Percentiles rank a stretch among this genome's conserved stretches.
phyloP scores from a whole-genome alignment of 2,113 vertebrate species.

The Cardinalis cardinalis region DNA sequence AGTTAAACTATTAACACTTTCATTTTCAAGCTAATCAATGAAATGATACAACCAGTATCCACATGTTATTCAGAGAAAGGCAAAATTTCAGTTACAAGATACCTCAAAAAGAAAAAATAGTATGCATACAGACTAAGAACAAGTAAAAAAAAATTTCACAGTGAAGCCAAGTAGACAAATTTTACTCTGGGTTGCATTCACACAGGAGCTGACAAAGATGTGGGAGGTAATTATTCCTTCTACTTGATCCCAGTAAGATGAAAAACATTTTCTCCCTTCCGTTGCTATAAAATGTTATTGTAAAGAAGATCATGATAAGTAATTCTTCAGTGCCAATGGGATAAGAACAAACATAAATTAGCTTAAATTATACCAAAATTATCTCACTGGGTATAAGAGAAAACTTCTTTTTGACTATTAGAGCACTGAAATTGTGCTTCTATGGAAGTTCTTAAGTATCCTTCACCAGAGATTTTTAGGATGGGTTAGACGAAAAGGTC shows the following conservation, averaged over 20 bases:
- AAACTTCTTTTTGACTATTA: not conserved
- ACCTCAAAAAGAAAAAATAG: not conserved
- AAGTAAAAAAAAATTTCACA: not conserved
- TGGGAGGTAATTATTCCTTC: constrained; percentile 19
- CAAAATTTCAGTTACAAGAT: not conserved
- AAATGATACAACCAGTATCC: not conserved
- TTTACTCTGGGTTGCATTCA: not conserved
- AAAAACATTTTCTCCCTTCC: not conserved
- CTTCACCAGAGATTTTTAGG: not conserved
- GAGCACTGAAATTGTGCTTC: not conserved
- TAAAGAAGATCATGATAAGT: not conserved
- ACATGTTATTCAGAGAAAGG: not conserved
- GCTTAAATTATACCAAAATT: not conserved
- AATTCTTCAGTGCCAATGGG: not conserved
- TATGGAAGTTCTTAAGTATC: not conserved
- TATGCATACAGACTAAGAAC: not conserved
- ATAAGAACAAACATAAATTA: not conserved
- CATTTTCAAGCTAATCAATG: not conserved
- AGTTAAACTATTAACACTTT: not conserved
- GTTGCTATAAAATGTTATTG: not conserved
- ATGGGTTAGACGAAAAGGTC: not conserved
- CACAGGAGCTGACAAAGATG: not conserved
- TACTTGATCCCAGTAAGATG: not conserved
- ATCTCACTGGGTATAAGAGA: not conserved
- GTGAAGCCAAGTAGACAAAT: not conserved